A percentile compares a stretch with the other conserved stretches of the same genome.
Conservation (phyloP, 2,888 invertebrate genomes). For the Drosophila kanekoi region DNA sequence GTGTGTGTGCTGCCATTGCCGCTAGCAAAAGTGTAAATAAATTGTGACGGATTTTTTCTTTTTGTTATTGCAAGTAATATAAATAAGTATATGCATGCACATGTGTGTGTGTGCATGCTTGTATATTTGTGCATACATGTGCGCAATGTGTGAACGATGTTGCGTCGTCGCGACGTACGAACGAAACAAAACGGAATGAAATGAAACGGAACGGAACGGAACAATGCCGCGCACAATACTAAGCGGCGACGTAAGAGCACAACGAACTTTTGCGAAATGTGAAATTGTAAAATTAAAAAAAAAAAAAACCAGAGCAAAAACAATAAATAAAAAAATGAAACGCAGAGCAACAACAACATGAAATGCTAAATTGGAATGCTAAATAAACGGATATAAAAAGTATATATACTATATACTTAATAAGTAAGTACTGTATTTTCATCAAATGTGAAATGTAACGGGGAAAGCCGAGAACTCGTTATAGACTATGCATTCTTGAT, state of each 20-base stretch:
- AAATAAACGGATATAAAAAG: constrained; percentile 40
- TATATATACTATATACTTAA: no score
- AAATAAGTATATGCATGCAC: constrained; percentile 32
- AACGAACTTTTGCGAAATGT: constrained; percentile 71
- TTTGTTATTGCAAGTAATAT: constrained; percentile 72
- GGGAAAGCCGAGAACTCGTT: no score
- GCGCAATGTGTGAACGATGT: constrained; percentile 19
- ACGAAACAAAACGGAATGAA: constrained; percentile 38
- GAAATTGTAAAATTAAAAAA: constrained; percentile 70
- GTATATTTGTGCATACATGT: constrained; percentile 1
- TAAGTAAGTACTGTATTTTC: no score
- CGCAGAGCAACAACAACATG: constrained; percentile 27
- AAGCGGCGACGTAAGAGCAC: constrained; percentile 61
- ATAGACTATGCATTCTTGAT: no score
- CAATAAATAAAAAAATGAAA: constrained; percentile 1
- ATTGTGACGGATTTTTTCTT: constrained; percentile 72
- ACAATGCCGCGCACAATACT: constrained; percentile 25
- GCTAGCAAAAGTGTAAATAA: constrained; percentile 71
- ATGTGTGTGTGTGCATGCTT: background rate
- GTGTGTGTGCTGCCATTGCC: constrained; percentile 26
- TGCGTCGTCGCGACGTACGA: constrained; percentile 20
- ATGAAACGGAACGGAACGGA: constrained; percentile 39
- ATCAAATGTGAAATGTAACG: no score
- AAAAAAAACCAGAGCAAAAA: constrained; percentile 20
- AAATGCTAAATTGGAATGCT: constrained; percentile 53